Evolutionary conservation across 2,113 vertebrate genomes (phyloP).

Genomic region (Boulengeromyrus knoepffleri): DNA sequence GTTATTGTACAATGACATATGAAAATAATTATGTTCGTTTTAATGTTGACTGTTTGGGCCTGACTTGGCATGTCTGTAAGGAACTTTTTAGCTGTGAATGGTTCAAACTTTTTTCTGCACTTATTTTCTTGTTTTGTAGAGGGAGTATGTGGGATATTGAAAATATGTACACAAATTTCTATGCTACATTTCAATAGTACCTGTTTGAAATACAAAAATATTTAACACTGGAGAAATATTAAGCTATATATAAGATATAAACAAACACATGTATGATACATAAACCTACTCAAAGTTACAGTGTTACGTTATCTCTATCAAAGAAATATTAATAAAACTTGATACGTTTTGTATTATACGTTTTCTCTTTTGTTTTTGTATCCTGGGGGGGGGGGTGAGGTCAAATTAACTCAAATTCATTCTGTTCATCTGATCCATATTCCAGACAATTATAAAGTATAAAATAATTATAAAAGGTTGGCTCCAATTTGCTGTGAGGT

Average conservation of each 20-base stretch:
- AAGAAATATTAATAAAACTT: constrained; percentile 43
- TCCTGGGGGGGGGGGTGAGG: neutral
- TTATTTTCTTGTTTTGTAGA: constrained; percentile 8
- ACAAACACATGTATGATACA: constrained; percentile 18
- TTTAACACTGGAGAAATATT: constrained; percentile 79
- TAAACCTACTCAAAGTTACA: constrained; percentile 32
- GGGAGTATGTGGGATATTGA: neutral
- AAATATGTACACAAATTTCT: constrained; percentile 60
- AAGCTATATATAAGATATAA: constrained; percentile 55
- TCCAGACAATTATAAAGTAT: neutral
- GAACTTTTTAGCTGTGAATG: constrained; percentile 18
- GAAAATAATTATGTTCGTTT: constrained; percentile 1
- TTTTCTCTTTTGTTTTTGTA: neutral
- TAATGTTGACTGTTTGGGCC: constrained; percentile 7
- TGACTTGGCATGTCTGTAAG: constrained; percentile 10
- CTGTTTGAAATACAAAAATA: constrained; percentile 64
- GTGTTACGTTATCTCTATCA: constrained; percentile 34
- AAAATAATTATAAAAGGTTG: neutral
- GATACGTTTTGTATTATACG: constrained; percentile 31
- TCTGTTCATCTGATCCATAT: neutral
- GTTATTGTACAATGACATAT: constrained; percentile 1
- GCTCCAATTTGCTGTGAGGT: neutral
- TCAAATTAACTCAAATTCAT: neutral
- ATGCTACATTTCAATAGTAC: constrained; percentile 72
- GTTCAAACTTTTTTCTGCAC: neutral